These are phyloP conservation scores for Rachycentron canadum DNA, from an alignment of 2,797 vertebrate genomes.

Conservation along the genomic window DNA sequence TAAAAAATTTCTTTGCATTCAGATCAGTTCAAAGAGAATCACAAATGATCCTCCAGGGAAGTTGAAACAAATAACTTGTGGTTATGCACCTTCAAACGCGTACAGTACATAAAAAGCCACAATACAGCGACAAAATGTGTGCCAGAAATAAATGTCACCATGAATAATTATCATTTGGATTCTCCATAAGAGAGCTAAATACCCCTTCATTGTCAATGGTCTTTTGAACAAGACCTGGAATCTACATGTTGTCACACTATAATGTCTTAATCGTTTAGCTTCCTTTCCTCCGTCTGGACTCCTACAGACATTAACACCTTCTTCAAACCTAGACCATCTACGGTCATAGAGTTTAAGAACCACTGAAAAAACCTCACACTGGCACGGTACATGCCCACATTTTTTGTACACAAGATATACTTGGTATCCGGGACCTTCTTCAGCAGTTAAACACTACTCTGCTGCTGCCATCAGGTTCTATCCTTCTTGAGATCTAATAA, in stretches of 20 bases:
- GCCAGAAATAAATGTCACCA: constrained; percentile 49
- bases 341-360: constrained; percentile 32
- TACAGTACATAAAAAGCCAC: constrained; percentile 48
- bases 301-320: constrained; percentile 42
- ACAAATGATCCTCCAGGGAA: constrained; percentile 7
- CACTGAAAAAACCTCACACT: constrained; percentile 44
- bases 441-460: constrained; percentile 20
- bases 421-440: constrained; percentile 37
- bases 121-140: constrained; percentile 32
- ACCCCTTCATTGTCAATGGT: constrained; percentile 3
- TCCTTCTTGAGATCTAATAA: constrained; percentile 11
- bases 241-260: constrained; percentile 36
- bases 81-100: constrained; percentile 46
- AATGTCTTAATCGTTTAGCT: constrained; percentile 33
- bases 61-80: constrained; percentile 38
- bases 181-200: constrained; percentile 49
- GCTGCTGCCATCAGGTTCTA: constrained; percentile 11
- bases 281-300: constrained; percentile 25
- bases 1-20: constrained; percentile 16
- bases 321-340: constrained; percentile 34
- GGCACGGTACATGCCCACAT: constrained; percentile 48
- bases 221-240: constrained; percentile 59
- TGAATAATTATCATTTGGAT: constrained; percentile 34
- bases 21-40: constrained; percentile 28
- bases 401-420: constrained; percentile 54